A percentile compares a stretch with the other conserved stretches of the same genome.
phyloP scores from a whole-genome alignment of 2,888 invertebrate species.

The Metalampra italica region DNA sequence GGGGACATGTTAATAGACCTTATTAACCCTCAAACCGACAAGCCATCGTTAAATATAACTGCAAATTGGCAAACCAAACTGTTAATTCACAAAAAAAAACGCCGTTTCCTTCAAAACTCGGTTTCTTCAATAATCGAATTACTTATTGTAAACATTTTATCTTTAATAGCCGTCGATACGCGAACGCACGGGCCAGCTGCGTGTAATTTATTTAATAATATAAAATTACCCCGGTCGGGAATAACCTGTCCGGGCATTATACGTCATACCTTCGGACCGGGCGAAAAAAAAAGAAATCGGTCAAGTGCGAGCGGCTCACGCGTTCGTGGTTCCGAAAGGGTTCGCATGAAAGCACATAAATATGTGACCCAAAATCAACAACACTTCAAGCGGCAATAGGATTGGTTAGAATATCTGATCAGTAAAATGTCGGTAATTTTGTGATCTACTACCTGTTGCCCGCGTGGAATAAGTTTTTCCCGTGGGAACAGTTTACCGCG shows the following conservation, averaged over 20 bases:
- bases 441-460: too few relatives aligned
- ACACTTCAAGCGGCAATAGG: too few relatives aligned
- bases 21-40: too few relatives aligned
- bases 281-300: conserved; percentile 1
- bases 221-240: conserved; percentile 44
- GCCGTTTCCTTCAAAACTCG: neutral
- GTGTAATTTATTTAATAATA: conserved; percentile 54
- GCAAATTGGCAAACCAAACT: neutral
- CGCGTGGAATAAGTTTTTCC: too few relatives aligned
- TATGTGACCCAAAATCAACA: too few relatives aligned
- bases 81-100: neutral
- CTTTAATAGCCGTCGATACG: conserved; percentile 11
- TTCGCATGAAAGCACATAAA: too few relatives aligned
- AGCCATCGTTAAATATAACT: neutral
- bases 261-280: conserved; percentile 20
- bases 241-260: conserved; percentile 6
- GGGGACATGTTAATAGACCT: too few relatives aligned
- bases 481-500: too few relatives aligned
- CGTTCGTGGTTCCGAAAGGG: neutral
- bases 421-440: too few relatives aligned
- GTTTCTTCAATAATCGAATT: conserved; percentile 60
- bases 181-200: neutral
- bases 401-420: too few relatives aligned
- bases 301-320: neutral
- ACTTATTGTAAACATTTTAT: conserved; percentile 16